Conservation (phyloP, 2,797 vertebrate genomes). For the Dendrocincla tyrannina region DNA sequence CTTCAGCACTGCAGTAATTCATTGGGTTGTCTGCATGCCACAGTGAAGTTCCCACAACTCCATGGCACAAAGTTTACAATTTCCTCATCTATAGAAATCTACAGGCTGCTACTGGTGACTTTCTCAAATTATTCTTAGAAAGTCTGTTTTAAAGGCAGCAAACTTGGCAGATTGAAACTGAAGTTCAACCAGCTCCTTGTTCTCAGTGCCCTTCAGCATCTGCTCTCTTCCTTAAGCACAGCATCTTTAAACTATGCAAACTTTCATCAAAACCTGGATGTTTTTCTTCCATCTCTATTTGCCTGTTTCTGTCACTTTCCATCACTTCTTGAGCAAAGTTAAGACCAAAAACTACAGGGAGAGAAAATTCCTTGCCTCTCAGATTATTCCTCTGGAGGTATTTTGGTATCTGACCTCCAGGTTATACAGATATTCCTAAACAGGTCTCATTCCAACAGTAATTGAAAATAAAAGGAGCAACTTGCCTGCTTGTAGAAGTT, state of each 20-base stretch:
- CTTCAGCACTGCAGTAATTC: slow-evolving; percentile 10
- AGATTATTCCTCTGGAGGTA: background rate
- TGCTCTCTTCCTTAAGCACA: background rate
- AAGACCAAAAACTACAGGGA: background rate
- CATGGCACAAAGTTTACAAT: background rate
- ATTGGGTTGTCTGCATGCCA: background rate
- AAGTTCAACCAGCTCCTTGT: background rate
- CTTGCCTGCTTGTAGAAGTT: background rate
- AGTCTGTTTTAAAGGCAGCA: background rate
- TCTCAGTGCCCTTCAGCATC: background rate
- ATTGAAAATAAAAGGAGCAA: background rate
- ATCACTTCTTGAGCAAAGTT: background rate
- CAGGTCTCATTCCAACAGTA: background rate
- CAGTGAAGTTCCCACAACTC: background rate
- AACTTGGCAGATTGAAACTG: background rate
- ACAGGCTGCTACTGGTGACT: background rate
- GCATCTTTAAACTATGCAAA: background rate
- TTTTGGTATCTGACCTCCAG: too few relatives aligned
- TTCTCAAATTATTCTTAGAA: background rate
- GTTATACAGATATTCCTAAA: background rate
- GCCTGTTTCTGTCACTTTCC: background rate
- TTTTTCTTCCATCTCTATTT: background rate
- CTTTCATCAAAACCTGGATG: background rate
- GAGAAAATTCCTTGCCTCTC: background rate
- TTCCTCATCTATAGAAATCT: background rate